Base-by-base conservation (phyloP, 2,113 vertebrate species). In the Pandion haliaetus region DNA sequence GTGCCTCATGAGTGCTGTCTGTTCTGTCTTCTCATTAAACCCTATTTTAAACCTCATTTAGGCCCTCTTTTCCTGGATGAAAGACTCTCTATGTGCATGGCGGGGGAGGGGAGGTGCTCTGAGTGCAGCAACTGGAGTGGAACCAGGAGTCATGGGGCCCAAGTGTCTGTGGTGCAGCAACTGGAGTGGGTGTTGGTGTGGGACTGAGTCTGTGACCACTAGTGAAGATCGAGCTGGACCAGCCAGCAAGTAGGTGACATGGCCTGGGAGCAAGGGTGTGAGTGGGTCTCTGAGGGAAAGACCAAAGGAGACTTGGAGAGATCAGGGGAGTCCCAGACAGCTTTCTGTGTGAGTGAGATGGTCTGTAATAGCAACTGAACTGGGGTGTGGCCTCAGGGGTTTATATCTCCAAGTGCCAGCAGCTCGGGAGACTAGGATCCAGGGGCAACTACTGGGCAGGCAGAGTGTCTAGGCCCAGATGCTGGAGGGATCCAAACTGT, bases 91-190 rank as follows among this genome's bases (percentile, higher is more conserved):
- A 25, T 32, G 38, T 47, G 25, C 5, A 4, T 4, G 11, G 12
- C 6, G 17, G 8, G 6, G 7, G 6, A 29, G 29, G 34, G 9
- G 50, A 5, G 19, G 5, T 17, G 5, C 3, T 52, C 32, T 5
- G 5, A 31, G 18, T 14, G 34, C 17, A 19, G n/a, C 16, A 36
- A 7, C 6, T 25, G 81, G 32, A 50, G 8, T 2, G 3, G 42
- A 36, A 67, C 8, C 47, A 86, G 76, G 36, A 77, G 63, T 57
- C 42, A 3, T 2, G 36, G 42, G 28, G 32, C 34, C 12, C 10
- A 13, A 0, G 0, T 14, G 52, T 16, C 2, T 0, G 13, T 50
- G 36, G 54, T 29, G 21, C 42, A 74, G 49, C 50, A 82, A 3
- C 10, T 31, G 38, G 29, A 59, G 19, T 4, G 34, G 59, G 59